Evolutionary conservation across 2,113 vertebrate species (phyloP), one percentile per base, ranked within the genome.

Genomic region (Phainopepla nitens): DNA sequence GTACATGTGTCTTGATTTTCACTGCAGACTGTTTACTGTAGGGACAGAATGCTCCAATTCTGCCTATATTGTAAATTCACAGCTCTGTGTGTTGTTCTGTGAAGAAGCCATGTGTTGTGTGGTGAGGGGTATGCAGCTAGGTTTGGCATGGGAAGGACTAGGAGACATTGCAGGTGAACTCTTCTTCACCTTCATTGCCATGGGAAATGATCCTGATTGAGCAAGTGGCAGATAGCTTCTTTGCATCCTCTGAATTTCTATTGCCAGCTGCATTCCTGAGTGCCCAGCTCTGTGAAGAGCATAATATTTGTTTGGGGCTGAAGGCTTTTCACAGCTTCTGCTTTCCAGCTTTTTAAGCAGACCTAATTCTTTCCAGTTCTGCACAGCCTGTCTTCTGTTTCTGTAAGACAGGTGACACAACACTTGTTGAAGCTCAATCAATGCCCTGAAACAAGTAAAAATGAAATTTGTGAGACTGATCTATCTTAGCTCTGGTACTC

Each of bases 311-410:
- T 64, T 80, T 65, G 80, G 81, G 42, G 56, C 60, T 90, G 84
- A 79, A 94, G 79, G 68, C 24, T 44, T 95, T 94, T 66, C 66
- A 60, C 28, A 33, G 62, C 62, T 65, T 28, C 54, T 90, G 22
- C 82, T 93, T 95, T 96, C 60, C 36, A 87, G 16, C 64, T 68
- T 91, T 65, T 20, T 79, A 87, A 89, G 82, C 60, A 51, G n/a
- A 73, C 42, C 47, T 70, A 65, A 79, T 76, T 89, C 65, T 91
- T 96, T 92, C 69, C 60, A 90, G 54, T 96, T 77, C 66, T 82
- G 24, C 54, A 15, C 50, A 60, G 23, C 24, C 18, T 24, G 9
- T 94, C 7, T 85, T 95, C 62, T 70, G 18, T 29, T 57, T 64
- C 51, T 71, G 2, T 77, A 49, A 76, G 35, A n/a, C 19, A 24